Evolutionary conservation across 2,888 invertebrate genomes (phyloP).

Genomic region (Nyleta sp.): DNA sequence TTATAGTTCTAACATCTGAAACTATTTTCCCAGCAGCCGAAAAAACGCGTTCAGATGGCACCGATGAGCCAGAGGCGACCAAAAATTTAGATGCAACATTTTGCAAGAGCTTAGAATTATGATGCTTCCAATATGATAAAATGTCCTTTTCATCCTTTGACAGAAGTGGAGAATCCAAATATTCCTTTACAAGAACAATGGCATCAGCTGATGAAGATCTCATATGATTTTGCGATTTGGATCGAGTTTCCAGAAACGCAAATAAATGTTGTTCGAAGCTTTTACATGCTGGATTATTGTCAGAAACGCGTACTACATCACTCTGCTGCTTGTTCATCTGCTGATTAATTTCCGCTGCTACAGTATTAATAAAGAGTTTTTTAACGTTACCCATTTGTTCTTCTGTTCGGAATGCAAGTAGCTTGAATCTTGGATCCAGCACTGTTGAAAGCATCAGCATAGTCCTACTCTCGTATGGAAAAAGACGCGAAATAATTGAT

Average conservation of each 20-base stretch:
- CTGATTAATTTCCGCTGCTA: neutral
- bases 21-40: slow-evolving; percentile 4
- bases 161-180: slow-evolving; percentile 1
- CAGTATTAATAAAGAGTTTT: neutral
- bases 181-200: neutral
- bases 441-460: slow-evolving; percentile 3
- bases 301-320: neutral
- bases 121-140: slow-evolving; percentile 1
- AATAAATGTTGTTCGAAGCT: neutral
- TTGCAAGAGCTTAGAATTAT: neutral
- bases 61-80: neutral
- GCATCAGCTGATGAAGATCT: neutral
- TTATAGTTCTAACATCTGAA: neutral
- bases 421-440: slow-evolving; percentile 9
- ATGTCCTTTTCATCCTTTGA: slow-evolving; percentile 3
- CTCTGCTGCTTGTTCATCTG: neutral
- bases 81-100: neutral
- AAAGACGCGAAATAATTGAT: slow-evolving; percentile 8
- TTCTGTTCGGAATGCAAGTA: slow-evolving; percentile 2
- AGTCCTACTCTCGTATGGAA: neutral
- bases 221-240: neutral
- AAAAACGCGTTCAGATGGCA: slow-evolving; percentile 11
- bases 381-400: slow-evolving; percentile 4
- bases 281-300: too few species aligned
- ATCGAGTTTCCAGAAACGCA: neutral